These are phyloP conservation scores for Pachyrhynchus sulphureomaculatus DNA, from an alignment of 1,140 invertebrate species.

Conservation along the genomic window DNA sequence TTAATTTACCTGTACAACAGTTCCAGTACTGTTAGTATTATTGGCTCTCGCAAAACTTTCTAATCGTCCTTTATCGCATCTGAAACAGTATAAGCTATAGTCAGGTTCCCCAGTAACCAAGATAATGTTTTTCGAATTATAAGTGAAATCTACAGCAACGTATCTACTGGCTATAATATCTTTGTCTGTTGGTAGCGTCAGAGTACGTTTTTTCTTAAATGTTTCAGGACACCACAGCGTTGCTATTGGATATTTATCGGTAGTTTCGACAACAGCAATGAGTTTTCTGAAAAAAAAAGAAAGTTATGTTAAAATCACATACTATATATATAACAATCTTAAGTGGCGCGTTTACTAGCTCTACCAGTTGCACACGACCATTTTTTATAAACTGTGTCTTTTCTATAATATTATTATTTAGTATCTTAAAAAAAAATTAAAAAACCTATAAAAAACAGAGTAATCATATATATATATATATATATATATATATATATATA, in stretches of 20 bases:
- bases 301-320: not conserved
- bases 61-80: conserved; percentile 82
- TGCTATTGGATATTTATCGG: conserved; percentile 57
- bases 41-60: conserved; percentile 72
- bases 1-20: conserved; percentile 50
- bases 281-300: conserved; percentile 54
- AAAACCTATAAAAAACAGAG: no score
- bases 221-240: conserved; percentile 66
- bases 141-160: conserved; percentile 73
- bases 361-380: no score
- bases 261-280: conserved; percentile 56
- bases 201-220: conserved; percentile 61
- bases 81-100: conserved; percentile 77
- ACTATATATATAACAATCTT: not conserved
- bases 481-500: no score
- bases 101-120: conserved; percentile 78
- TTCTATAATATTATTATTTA: no score
- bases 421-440: no score
- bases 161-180: conserved; percentile 57
- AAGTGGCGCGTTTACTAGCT: no score
- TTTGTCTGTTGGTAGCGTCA: conserved; percentile 58
- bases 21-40: conserved; percentile 61
- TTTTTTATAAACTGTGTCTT: no score
- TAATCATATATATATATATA: no score
- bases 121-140: conserved; percentile 75